A percentile compares a stretch with the other conserved stretches of the same genome.
Evolutionary conservation across 2,888 invertebrate genomes (phyloP).

Genomic region (Blastobasis lacticolella): DNA sequence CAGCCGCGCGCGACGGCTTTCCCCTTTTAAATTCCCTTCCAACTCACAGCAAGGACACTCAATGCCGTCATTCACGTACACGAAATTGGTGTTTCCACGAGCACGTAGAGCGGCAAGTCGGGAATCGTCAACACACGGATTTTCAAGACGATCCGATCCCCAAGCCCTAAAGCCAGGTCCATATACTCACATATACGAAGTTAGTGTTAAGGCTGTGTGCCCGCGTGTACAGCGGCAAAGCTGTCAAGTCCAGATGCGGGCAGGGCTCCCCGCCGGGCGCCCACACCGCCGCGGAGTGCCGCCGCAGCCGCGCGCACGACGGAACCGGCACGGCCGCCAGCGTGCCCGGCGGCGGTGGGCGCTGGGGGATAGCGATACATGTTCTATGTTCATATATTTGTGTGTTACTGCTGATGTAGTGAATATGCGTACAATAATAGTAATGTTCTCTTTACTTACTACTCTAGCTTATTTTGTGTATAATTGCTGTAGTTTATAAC

Average conservation of each 20-base stretch:
- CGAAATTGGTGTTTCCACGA: too few species aligned
- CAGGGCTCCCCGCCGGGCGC: constrained; percentile 37
- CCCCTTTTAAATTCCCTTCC: too few species aligned
- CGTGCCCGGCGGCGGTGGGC: constrained; percentile 80
- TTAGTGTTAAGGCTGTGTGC: constrained; percentile 87
- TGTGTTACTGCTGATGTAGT: too few species aligned
- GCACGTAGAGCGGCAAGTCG: not conserved
- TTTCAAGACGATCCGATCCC: not conserved
- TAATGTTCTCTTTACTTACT: too few species aligned
- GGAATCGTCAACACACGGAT: not conserved
- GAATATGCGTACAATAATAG: too few species aligned
- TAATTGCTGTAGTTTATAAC: too few species aligned
- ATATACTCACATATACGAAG: constrained; percentile 84
- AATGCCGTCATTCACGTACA: too few species aligned
- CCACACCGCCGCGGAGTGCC: constrained; percentile 75
- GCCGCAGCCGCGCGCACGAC: constrained; percentile 80
- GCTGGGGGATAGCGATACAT: constrained; percentile 41
- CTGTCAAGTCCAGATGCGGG: constrained; percentile 73
- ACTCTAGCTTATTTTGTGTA: too few species aligned
- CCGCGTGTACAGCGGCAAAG: constrained; percentile 83
- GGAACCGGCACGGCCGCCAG: constrained; percentile 85
- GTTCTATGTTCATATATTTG: too few species aligned
- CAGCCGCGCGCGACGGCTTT: too few species aligned
- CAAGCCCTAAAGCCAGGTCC: too few species aligned
- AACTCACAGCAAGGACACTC: too few species aligned